Evolutionary conservation across 2,113 vertebrate genomes (phyloP).

Genomic region (Porphyrio hochstetteri): DNA sequence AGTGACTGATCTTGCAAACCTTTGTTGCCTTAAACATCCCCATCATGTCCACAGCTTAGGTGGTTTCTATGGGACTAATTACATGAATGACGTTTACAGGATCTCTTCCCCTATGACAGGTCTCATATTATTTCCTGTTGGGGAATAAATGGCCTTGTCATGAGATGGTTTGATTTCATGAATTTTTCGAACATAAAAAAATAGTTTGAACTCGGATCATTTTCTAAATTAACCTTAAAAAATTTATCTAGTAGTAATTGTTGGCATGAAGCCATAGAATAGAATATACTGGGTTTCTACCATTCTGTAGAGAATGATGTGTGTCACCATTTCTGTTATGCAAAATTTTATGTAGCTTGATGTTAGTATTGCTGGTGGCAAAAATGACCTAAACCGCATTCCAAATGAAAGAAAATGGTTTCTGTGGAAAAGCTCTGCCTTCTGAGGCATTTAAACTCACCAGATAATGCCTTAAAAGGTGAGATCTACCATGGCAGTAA

Average conservation of each 20-base stretch:
- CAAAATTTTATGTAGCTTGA: not conserved
- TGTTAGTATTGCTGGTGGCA: not conserved
- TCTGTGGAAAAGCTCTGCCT: not conserved
- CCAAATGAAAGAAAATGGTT: not conserved
- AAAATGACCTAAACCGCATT: constrained; percentile 1
- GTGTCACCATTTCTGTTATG: not conserved
- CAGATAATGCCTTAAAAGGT: constrained; percentile 11
- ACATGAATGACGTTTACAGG: not conserved
- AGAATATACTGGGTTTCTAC: not conserved
- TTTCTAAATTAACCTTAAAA: not conserved
- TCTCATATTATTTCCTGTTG: not conserved
- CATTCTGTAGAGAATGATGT: not conserved
- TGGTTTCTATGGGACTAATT: not conserved
- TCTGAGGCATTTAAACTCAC: not conserved
- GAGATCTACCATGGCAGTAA: not conserved
- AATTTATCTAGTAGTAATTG: not conserved
- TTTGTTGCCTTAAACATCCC: not conserved
- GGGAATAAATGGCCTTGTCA: not conserved
- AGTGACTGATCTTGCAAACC: not conserved
- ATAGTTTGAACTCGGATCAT: not conserved
- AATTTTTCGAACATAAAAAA: not conserved
- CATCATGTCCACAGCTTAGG: not conserved
- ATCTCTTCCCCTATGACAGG: not conserved
- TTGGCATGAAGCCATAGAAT: not conserved
- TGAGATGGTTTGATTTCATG: not conserved